A percentile compares a stretch with the other conserved stretches of the same genome.
Evolutionary conservation across 2,888 invertebrate species (phyloP).

Genomic region (Chydorus sphaericus): DNA sequence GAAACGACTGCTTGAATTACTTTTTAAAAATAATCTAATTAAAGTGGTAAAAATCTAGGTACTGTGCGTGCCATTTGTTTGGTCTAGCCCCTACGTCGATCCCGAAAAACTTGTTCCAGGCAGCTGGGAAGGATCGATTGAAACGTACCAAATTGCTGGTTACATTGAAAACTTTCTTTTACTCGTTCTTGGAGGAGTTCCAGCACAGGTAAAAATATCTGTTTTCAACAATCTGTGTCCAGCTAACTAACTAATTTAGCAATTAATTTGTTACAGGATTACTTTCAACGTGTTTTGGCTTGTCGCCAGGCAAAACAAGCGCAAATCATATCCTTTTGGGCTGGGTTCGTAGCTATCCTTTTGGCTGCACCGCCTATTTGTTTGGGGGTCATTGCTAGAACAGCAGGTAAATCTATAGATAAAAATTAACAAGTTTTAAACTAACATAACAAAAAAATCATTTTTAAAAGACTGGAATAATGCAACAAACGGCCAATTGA

Average conservation of each 20-base stretch:
- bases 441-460: too few species aligned
- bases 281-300: conserved; percentile 93
- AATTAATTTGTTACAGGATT: too few species aligned
- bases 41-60: conserved; percentile 41
- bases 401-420: too few species aligned
- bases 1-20: too few species aligned
- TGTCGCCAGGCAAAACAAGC: conserved; percentile 88
- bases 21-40: too few species aligned
- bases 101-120: conserved; percentile 41
- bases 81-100: conserved; percentile 39
- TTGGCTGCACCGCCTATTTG: conserved; percentile 96
- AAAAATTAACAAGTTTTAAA: too few species aligned
- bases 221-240: too few species aligned
- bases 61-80: conserved; percentile 70
- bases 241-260: too few species aligned
- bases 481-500: conserved; percentile 49
- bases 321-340: conserved; percentile 87
- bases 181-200: conserved; percentile 49
- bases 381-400: conserved; percentile 92
- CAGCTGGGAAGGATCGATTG: conserved; percentile 41
- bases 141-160: conserved; percentile 31
- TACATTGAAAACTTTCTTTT: conserved; percentile 44
- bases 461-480: conserved; percentile 99
- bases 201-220: conserved; percentile 60
- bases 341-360: conserved; percentile 84